Evolutionary conservation across 2,113 vertebrate genomes (phyloP), one percentile per base, ranked within the genome.

Genomic region (Ictalurus punctatus): DNA sequence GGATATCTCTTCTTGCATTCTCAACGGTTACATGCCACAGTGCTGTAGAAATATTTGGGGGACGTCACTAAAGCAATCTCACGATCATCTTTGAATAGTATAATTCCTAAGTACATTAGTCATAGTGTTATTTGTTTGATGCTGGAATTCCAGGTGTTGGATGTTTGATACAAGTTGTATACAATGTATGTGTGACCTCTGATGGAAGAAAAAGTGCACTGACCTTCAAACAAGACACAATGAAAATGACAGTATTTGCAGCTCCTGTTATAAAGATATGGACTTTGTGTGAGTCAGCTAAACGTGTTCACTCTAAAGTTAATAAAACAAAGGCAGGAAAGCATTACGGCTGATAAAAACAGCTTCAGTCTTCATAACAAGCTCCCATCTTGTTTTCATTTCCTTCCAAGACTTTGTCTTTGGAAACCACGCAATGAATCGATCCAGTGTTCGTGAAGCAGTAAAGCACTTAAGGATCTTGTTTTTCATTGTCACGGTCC

Each of bases 311-410:
- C 44, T 71, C 48, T 54, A 85, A 85, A 54, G 65, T 71, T 54
- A 85, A 85, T 85, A 85, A 71, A 85, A 85, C 84, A 85, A 85
- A 85, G 48, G 44, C 84, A 85, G 84, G 84, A 85, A 85, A 73
- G 48, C 65, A 85, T 85, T 85, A 85, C 2, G 17, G 65, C 84
- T 71, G 84, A 71, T 85, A 69, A 85, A 85, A 85, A 85, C 63
- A 80, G 74, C 59, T 78, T 79, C 34, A 54, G 52, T 83, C 76
- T 48, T 82, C 44, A 58, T 71, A 69, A 71, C 59, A 69, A 82
- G 48, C 76, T 61, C 80, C 78, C 87, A 67, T 88, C 61, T 82
- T 83, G 87, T 40, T 88, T 80, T 56, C 59, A 56, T 85, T 85
- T 85, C 65, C 63, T 71, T 85, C 81, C 81, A 27, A 85, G 10